Base-by-base conservation (phyloP, 2,797 vertebrate genomes). In the Melanotaenia nigrans region DNA sequence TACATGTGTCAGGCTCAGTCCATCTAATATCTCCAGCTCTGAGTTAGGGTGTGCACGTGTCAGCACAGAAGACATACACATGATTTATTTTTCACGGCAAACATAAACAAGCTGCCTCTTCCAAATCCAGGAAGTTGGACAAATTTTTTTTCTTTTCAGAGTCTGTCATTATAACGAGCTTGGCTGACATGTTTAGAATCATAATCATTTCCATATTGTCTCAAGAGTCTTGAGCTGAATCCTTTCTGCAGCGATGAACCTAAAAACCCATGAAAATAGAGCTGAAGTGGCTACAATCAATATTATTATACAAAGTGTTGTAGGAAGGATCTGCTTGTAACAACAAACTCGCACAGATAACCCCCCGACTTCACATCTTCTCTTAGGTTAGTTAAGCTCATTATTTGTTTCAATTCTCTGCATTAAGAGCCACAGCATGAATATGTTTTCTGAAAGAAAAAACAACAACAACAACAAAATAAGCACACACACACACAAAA, bases 1-100 rank as follows among this genome's bases (percentile, higher is more conserved):
- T 18, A 69, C 56, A 56, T 77, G 51, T 45, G 25, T 68, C 45
- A 65, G 40, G 4, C 58, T 70, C 24, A 49, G 62, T 73, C 67
- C 36, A 42, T 53, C 49, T 42, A 28, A 1, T 63, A 61, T 24
- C 20, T 33, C 11, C 14, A 9, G 3, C 40, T 38, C 18, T 49
- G 53, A 54, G 53, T 62, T n/a, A 38, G 13, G 62, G 5, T 71
- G 4, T 51, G 45, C 51, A 0, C 63, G 53, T 69, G 58, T 59
- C 61, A 35, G 40, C 47, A 16, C 20, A 54, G 68, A 66, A 20
- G 47, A 71, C 36, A 51, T 14, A 56, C 5, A 40, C 16, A 56
- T 13, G 10, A 60, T 18, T 54, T 28, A 16, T 24, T 20, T 22
- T 14, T 30, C 18, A 61, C 45, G 4, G 32, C 22, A 33, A 30